phyloP scores from a whole-genome alignment of 64 coral and sea anemone genomes.

The Trachythela sp. region DNA sequence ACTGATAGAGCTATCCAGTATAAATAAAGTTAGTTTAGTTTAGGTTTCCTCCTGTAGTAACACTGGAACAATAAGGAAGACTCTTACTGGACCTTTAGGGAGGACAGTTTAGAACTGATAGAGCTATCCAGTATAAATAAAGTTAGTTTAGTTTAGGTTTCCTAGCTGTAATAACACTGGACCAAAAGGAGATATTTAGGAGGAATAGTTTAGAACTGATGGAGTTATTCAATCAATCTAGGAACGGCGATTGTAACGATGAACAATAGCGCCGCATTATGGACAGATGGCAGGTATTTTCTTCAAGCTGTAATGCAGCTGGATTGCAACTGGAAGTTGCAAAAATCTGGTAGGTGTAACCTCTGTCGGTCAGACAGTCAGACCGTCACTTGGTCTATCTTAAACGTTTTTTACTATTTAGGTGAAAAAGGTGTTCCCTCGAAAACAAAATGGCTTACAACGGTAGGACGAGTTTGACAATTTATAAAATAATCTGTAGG shows the following conservation, averaged over 20 bases:
- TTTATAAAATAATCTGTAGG: neutral
- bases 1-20: no score
- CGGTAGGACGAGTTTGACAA: neutral
- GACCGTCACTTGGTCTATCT: neutral
- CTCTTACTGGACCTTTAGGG: no score
- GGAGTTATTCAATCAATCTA: neutral
- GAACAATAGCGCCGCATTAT: constrained; percentile 60
- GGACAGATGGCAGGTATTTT: constrained; percentile 92
- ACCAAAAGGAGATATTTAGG: no score
- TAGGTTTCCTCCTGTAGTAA: no score
- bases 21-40: no score
- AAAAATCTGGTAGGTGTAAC: constrained; percentile 46
- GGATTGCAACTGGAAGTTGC: constrained; percentile 84
- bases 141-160: no score
- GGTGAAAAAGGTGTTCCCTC: neutral
- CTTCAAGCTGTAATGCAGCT: constrained; percentile 79
- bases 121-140: no score
- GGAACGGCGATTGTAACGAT: constrained; percentile 64
- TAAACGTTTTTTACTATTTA: neutral
- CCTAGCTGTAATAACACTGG: no score
- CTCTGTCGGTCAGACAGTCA: neutral
- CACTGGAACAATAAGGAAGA: no score
- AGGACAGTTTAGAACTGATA: no score
- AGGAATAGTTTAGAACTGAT: no score
- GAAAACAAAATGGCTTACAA: constrained; percentile 23